A percentile compares a stretch with the other conserved stretches of the same genome.
Conservation (phyloP, 1,140 invertebrate species). For the Camponotus vicinus region DNA sequence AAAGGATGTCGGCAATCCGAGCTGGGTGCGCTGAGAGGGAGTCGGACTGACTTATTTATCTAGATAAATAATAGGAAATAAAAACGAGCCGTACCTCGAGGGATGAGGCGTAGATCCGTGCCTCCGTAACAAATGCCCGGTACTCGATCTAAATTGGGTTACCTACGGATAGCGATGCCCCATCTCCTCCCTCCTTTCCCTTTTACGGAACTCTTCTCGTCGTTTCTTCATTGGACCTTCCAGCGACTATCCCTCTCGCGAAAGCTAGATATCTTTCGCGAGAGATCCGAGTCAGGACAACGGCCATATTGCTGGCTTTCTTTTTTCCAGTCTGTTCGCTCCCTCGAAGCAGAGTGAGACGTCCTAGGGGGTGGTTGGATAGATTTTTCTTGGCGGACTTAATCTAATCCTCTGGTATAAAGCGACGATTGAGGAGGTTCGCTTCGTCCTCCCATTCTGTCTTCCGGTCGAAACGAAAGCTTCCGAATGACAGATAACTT, state of each 20-base stretch:
- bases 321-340: conserved; percentile 70
- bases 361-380: conserved; percentile 69
- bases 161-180: conserved; percentile 74
- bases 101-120: conserved; percentile 76
- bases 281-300: conserved; percentile 80
- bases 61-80: conserved; percentile 86
- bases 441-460: conserved; percentile 52
- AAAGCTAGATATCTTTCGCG: conserved; percentile 76
- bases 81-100: conserved; percentile 76
- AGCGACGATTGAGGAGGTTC: conserved; percentile 78
- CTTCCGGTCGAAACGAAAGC: conserved; percentile 27
- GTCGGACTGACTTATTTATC: conserved; percentile 82
- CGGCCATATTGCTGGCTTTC: conserved; percentile 82
- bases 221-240: conserved; percentile 59
- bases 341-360: conserved; percentile 49
- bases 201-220: conserved; percentile 57
- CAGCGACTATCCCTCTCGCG: conserved; percentile 66
- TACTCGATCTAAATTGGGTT: conserved; percentile 87
- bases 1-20: conserved; percentile 19
- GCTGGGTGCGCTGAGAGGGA: conserved; percentile 11
- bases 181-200: conserved; percentile 62
- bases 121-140: conserved; percentile 83
- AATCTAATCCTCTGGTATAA: conserved; percentile 85
- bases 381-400: conserved; percentile 85
- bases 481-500: conserved; percentile 52